Base-by-base conservation (phyloP, 2,888 invertebrate species). In the Eupeodes latifasciatus region DNA sequence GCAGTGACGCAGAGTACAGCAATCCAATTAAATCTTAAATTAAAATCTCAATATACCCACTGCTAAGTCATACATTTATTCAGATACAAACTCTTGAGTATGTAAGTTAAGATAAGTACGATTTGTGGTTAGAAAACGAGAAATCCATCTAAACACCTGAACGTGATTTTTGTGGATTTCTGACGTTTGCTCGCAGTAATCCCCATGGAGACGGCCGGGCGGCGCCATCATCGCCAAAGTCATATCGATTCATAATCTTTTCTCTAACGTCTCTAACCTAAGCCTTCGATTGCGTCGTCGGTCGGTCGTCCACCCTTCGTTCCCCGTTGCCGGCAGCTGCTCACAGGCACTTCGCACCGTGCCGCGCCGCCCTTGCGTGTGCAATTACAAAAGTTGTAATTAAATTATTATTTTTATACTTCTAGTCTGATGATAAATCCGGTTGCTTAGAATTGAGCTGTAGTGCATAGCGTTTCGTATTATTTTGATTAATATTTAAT, bases 11-110 rank as follows among this genome's bases (percentile, higher is more conserved):
- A 72, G 11, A 44, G 47, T 47, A 72, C 47, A 59, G 72, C 59
- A 72, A 72, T 72, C 72, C 72, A 72, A 72, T 72, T 72, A 72
- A 72, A 72, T 59, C 44, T 72, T 59, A 59, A 72, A 59, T 59
- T 72, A 47, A 72, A 72, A 72, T 72, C 72, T 71, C 71, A 71
- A 55, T 69, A 55, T 69, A 69, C 53, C 36, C 69, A 19, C 71
- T 16, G n/a, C n/a, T 36, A 67, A 71, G 71, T 72, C 71, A 72
- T 72, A 57, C 12, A n/a, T 44, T 57, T n/a, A 36, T 53, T 36
- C 16, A 40, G 36, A 16, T 19, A 40, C 40, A 40, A 0, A 40
- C 40, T 40, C 40, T 27, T 27, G 27, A 27, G 40, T 40, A 40
- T 40, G 6, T 40, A 40, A 36, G 12, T 27, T 27, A 27, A 12